These are phyloP conservation scores for Rhinopomastus cyanomelas DNA, from an alignment of 2,113 vertebrate species.

Conservation along the genomic window DNA sequence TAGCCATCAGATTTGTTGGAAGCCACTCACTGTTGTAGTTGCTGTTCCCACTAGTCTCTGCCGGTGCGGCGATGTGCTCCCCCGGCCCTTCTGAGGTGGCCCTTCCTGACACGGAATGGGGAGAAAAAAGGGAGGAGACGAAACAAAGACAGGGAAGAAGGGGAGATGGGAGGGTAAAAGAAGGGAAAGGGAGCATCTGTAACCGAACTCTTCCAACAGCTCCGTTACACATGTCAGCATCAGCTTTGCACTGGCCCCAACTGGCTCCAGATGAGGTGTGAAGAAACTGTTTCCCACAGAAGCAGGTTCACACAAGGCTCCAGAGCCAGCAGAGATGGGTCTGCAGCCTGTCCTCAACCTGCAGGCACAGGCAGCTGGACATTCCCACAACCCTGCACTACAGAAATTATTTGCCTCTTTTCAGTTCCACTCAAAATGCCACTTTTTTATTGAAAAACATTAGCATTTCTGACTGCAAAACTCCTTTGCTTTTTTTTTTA, in stretches of 20 bases:
- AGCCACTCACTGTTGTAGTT: constrained; percentile 59
- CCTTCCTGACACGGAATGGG: constrained; percentile 11
- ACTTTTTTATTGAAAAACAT: neutral
- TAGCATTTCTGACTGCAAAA: neutral
- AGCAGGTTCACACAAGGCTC: neutral
- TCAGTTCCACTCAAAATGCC: neutral
- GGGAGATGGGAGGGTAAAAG: neutral
- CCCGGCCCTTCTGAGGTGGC: constrained; percentile 8
- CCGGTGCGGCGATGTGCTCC: neutral
- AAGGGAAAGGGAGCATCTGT: constrained; percentile 13
- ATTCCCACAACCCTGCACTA: neutral
- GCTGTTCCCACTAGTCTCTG: constrained; percentile 13
- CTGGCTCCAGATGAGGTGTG: neutral
- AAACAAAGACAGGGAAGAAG: neutral
- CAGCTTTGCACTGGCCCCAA: neutral
- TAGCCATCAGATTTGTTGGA: neutral
- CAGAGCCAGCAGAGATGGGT: neutral
- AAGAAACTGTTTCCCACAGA: neutral
- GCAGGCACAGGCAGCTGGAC: neutral
- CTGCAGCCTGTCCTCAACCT: neutral
- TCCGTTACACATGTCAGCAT: neutral
- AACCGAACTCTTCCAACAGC: neutral
- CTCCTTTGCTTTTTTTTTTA: neutral
- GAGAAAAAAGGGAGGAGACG: neutral
- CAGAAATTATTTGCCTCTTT: neutral